Percentiles rank a stretch among this genome's conserved stretches.
Evolutionary conservation across 1,140 invertebrate genomes (phyloP).

Genomic region (Trichomalopsis sarcophagae): DNA sequence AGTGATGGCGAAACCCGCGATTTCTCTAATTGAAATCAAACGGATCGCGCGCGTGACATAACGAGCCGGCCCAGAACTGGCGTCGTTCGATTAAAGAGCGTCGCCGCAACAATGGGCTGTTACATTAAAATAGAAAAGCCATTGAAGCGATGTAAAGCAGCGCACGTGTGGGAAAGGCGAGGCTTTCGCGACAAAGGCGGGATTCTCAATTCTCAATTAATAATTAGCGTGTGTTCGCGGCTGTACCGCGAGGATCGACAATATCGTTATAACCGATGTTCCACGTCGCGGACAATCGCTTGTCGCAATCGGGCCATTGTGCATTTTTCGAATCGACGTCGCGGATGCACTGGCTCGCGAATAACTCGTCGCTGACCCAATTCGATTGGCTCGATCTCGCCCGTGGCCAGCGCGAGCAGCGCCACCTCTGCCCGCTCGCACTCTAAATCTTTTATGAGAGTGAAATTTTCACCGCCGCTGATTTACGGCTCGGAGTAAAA

Average conservation of each 20-base stretch:
- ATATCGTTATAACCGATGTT: neutral
- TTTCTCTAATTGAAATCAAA: slow-evolving; percentile 24
- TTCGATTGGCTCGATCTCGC: slow-evolving; percentile 19
- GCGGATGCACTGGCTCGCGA: slow-evolving; percentile 15
- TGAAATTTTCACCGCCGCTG: neutral
- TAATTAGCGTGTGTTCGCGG: neutral
- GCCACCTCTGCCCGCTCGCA: neutral
- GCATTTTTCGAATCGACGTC: neutral
- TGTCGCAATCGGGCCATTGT: too few relatives aligned
- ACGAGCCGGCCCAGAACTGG: neutral
- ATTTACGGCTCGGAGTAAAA: neutral
- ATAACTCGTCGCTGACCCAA: slow-evolving; percentile 41
- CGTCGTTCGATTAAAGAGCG: slow-evolving; percentile 1
- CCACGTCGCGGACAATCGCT: too few relatives aligned
- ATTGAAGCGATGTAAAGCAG: slow-evolving; percentile 21
- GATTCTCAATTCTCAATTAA: slow-evolving; percentile 1
- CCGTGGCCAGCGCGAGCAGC: neutral
- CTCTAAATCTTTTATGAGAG: slow-evolving; percentile 26
- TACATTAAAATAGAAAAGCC: slow-evolving; percentile 47
- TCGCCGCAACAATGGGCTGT: slow-evolving; percentile 11
- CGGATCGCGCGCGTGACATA: neutral
- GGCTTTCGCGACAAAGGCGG: slow-evolving; percentile 8
- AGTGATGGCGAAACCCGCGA: neutral
- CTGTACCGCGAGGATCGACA: neutral
- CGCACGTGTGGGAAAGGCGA: slow-evolving; percentile 2